Evolutionary conservation across 2,113 vertebrate genomes (phyloP).

Genomic region (Mixornis gularis): DNA sequence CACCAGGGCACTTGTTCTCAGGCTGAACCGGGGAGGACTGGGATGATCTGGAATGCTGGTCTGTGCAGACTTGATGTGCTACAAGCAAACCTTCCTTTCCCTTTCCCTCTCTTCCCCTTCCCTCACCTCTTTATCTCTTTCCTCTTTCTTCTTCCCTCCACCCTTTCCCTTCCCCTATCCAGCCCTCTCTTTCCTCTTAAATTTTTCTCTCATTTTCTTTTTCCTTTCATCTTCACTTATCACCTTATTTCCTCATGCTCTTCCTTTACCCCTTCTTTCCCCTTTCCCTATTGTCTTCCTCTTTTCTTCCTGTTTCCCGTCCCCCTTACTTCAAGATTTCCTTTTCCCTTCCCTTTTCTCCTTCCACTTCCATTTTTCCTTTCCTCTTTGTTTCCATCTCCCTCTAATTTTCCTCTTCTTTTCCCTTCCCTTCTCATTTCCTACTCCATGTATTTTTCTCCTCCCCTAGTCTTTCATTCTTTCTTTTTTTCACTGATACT

Average conservation of each 20-base stretch:
- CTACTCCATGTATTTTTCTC: too few relatives aligned
- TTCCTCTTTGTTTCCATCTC: background rate
- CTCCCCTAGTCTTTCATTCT: background rate
- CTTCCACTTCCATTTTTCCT: background rate
- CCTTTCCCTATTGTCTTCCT: background rate
- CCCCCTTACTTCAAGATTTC: background rate
- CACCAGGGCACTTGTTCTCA: accelerated
- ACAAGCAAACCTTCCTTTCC: background rate
- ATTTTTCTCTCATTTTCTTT: background rate
- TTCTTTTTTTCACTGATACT: background rate
- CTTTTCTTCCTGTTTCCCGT: background rate
- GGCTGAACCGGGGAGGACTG: accelerated
- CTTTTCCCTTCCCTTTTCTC: background rate
- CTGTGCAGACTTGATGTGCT: background rate
- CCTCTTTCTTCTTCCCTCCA: background rate
- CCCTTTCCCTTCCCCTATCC: background rate
- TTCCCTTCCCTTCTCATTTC: background rate
- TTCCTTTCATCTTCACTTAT: background rate
- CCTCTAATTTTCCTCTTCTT: background rate
- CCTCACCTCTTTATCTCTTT: too few relatives aligned
- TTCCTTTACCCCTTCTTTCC: background rate
- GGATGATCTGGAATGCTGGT: background rate
- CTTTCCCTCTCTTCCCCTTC: background rate
- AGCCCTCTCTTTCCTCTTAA: background rate
- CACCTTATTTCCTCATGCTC: accelerated